Evolutionary conservation across 2,888 invertebrate species (phyloP), one percentile per base, ranked within the genome.

Genomic region (Uropetala carovei): DNA sequence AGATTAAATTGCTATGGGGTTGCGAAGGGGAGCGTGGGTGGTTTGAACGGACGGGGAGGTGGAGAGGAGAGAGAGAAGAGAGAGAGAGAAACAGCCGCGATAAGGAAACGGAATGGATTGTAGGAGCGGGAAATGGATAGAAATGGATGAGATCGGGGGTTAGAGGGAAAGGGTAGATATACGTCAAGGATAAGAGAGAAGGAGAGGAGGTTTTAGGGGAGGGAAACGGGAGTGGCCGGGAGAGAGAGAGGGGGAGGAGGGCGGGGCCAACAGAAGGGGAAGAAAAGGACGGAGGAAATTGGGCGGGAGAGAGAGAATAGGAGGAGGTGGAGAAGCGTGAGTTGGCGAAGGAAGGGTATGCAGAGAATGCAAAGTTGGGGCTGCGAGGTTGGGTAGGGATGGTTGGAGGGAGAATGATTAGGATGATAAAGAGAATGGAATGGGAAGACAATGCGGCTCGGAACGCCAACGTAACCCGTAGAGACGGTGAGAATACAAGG

Each of bases 1-100:
- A 75, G 75, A 75, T 75, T 75, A 75, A 75, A 75, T 75, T 75
- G 75, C 27, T 68, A n/a, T 22, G 68, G 68, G n/a, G 30, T 18
- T 13, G 43, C 11, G 83, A 43, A n/a, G 16, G 2, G 18, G 8
- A 56, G 2, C 14, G 43, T 56, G 43, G 43, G 30, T 27, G 18
- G 43, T 18, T n/a, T 14, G 18, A 18, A 14, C 10, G 18, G 56
- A 0, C 16, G 83, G 43, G 56, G 13, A 83, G 18, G 18, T 18
- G 3, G 56, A 43, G 56, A n/a, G 7, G 16, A 43, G 83, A 83
- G 43, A 56, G 13, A 14, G 30, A 16, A 16, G 18, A 30, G 16
- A 30, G 16, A 58, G 58, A 11, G 18, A 58, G 59, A 13, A 30
- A 30, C 27, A 13, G 27, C 27, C 13, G 22, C 5, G 9, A 5